Conservation (phyloP, 2,797 vertebrate species). For the Helicolenus hilgendorfi region DNA sequence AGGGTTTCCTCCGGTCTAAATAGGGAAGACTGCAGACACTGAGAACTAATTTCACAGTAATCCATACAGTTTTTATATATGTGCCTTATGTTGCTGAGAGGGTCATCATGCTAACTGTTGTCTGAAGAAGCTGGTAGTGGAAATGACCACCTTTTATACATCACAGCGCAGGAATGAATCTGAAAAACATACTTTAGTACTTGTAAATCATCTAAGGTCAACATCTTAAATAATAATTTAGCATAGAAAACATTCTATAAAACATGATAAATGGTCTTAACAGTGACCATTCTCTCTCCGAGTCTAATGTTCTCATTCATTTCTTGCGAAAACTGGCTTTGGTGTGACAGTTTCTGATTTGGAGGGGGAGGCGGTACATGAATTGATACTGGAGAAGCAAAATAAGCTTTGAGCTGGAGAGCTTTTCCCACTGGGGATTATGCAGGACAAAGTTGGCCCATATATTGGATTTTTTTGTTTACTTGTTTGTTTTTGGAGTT, state of each 20-base stretch:
- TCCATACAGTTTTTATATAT: not conserved
- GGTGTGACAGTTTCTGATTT: constrained; percentile 1
- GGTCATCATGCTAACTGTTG: not conserved
- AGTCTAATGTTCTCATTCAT: not conserved
- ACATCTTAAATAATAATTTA: not conserved
- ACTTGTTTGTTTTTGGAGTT: constrained; percentile 21
- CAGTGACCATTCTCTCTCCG: not conserved
- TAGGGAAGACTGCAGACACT: not conserved
- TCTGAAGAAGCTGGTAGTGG: not conserved
- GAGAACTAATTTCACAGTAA: no score
- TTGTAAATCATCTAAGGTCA: not conserved
- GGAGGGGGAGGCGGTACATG: not conserved
- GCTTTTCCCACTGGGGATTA: constrained; percentile 44
- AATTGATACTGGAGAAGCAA: constrained; percentile 27
- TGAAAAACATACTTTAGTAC: not conserved
- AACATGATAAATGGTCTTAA: not conserved
- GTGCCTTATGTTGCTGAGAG: not conserved
- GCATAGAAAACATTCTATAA: not conserved
- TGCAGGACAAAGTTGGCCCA: constrained; percentile 27
- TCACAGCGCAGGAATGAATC: not conserved
- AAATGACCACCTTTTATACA: not conserved
- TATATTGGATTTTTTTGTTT: constrained; percentile 19
- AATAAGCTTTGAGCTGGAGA: constrained; percentile 41
- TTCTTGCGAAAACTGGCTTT: not conserved
- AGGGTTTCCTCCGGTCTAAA: not conserved